A percentile compares a stretch with the other conserved stretches of the same genome.
These are phyloP conservation scores for Apogon hyalosoma DNA, from an alignment of 2,797 vertebrate genomes.

Conservation along the genomic window DNA sequence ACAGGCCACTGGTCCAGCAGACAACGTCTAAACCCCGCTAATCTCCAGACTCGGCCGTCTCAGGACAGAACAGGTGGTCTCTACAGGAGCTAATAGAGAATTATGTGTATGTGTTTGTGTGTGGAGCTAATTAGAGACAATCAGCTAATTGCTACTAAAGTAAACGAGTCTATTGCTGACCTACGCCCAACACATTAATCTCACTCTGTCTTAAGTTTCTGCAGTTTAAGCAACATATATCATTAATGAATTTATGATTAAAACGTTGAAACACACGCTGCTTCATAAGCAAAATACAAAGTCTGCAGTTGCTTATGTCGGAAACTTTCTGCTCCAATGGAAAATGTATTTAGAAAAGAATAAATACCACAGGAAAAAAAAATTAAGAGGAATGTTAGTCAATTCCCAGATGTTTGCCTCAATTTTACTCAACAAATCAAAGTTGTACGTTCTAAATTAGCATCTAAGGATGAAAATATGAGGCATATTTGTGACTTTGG, in stretches of 20 bases:
- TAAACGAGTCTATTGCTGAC: constrained; percentile 6
- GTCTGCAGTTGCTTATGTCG: not conserved
- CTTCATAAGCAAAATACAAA: not conserved
- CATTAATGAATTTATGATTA: no score
- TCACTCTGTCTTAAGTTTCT: constrained; percentile 2
- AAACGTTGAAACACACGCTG: not conserved
- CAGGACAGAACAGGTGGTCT: constrained; percentile 60
- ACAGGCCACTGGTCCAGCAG: constrained; percentile 21
- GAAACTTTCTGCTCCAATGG: not conserved
- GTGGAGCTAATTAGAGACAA: constrained; percentile 45
- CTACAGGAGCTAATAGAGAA: constrained; percentile 37
- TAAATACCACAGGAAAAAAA: not conserved
- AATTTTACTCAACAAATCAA: no score
- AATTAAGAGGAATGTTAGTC: not conserved
- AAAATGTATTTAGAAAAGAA: not conserved
- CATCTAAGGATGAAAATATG: no score
- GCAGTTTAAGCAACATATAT: not conserved
- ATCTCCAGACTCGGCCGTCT: constrained; percentile 43
- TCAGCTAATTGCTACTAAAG: constrained; percentile 30
- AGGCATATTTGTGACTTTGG: no score
- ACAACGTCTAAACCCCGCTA: constrained; percentile 39
- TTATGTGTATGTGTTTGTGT: constrained; percentile 9
- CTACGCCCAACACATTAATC: constrained; percentile 7
- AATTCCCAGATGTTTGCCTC: no score
- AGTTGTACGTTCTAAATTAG: no score